These are phyloP conservation scores for Eulimnadia texana DNA, from an alignment of 1,140 invertebrate genomes.

Conservation along the genomic window DNA sequence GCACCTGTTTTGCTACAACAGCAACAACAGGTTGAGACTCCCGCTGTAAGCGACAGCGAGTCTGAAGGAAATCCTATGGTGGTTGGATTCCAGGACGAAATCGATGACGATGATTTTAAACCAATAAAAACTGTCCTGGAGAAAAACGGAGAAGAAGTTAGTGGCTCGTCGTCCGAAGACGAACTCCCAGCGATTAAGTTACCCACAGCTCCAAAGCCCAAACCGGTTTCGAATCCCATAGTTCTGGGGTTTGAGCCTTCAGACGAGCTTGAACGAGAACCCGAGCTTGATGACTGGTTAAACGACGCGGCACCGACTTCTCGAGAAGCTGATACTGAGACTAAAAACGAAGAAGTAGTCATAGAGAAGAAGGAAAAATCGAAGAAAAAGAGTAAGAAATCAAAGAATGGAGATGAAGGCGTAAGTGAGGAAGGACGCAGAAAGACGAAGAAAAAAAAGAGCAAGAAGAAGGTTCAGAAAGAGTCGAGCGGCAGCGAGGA, in stretches of 20 bases:
- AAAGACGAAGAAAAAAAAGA: neutral
- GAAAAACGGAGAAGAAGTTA: neutral
- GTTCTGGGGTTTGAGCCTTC: too few relatives aligned
- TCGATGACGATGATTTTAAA: slow-evolving; percentile 47
- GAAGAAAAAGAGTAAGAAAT: neutral
- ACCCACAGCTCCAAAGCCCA: neutral
- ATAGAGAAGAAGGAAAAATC: neutral
- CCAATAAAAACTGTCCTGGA: neutral
- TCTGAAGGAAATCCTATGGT: slow-evolving; percentile 64
- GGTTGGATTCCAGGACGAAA: slow-evolving; percentile 70
- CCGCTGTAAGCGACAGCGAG: slow-evolving; percentile 52
- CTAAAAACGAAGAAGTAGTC: neutral
- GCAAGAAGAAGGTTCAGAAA: neutral
- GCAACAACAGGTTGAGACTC: neutral
- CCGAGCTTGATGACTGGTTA: neutral
- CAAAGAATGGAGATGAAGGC: neutral
- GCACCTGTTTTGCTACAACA: neutral
- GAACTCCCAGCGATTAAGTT: neutral
- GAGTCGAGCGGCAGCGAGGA: neutral
- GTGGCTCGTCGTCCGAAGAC: neutral
- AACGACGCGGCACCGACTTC: too few relatives aligned
- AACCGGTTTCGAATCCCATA: neutral
- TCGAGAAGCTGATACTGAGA: too few relatives aligned
- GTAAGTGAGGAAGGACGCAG: neutral
- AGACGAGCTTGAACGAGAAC: neutral